These are phyloP conservation scores for Andrena bucephala DNA, from an alignment of 2,888 invertebrate species.

Conservation along the genomic window DNA sequence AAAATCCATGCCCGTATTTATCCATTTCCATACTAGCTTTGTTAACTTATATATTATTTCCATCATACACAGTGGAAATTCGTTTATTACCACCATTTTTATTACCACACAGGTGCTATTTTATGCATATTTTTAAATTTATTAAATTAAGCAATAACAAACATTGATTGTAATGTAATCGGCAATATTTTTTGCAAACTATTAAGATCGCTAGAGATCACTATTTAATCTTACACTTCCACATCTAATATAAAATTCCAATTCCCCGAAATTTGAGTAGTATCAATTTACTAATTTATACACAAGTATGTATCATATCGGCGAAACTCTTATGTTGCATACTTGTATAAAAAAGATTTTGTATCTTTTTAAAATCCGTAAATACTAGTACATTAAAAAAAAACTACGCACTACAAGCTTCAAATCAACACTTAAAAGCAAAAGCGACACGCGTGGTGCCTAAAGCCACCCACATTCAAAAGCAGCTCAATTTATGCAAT, in stretches of 20 bases:
- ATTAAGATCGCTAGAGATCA: too few species aligned
- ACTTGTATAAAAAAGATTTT: too few species aligned
- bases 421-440: not conserved
- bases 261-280: not conserved
- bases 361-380: not conserved
- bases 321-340: not conserved
- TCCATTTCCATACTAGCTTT: constrained; percentile 39
- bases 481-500: not conserved
- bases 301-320: not conserved
- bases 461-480: not conserved
- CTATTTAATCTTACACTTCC: too few species aligned
- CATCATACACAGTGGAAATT: not conserved
- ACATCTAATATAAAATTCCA: not conserved
- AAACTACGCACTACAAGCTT: not conserved
- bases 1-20: not conserved
- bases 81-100: not conserved
- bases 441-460: not conserved
- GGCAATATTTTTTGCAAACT: too few species aligned
- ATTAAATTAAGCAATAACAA: not conserved
- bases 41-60: not conserved
- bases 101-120: not conserved
- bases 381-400: not conserved
- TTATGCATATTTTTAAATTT: not conserved
- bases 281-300: not conserved
- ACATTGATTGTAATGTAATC: too few species aligned